Conservation (phyloP, 2,888 invertebrate species). For the Oscheius sp. region DNA sequence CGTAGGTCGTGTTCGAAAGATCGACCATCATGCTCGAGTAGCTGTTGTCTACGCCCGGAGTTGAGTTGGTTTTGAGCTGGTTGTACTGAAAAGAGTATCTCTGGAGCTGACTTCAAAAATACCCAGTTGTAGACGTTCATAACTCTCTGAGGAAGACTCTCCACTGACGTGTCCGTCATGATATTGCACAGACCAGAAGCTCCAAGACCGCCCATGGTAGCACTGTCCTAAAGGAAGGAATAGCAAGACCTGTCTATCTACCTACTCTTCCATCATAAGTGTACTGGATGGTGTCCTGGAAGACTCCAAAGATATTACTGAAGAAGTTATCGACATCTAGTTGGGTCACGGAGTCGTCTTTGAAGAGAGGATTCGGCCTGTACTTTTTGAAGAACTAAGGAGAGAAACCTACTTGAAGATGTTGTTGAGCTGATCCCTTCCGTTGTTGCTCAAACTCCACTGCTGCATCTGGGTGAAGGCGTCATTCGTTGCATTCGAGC, state of each 20-base stretch:
- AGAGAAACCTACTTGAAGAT: conserved; percentile 33
- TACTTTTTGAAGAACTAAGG: conserved; percentile 2
- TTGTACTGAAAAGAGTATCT: conserved; percentile 39
- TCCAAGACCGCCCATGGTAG: conserved; percentile 46
- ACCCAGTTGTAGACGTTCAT: conserved; percentile 54
- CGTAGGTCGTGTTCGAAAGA: conserved; percentile 28
- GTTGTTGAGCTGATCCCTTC: conserved; percentile 43
- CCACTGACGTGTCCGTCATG: conserved; percentile 44
- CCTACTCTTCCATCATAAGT: conserved; percentile 60
- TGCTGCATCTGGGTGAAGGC: conserved; percentile 54
- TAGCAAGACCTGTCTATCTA: background rate
- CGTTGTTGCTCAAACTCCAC: conserved; percentile 42
- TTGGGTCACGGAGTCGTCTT: conserved; percentile 42
- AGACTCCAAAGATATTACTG: conserved; percentile 52
- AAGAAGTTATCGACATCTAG: conserved; percentile 65
- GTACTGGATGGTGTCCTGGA: conserved; percentile 60
- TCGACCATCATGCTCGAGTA: conserved; percentile 49
- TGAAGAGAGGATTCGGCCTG: conserved; percentile 57
- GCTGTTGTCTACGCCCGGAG: conserved; percentile 42
- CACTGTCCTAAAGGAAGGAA: conserved; percentile 40
- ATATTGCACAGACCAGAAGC: conserved; percentile 42
- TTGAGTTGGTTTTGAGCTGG: conserved; percentile 39
- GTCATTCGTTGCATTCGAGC: conserved; percentile 41
- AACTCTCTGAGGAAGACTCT: conserved; percentile 46
- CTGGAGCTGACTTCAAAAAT: background rate